A percentile compares a stretch with the other conserved stretches of the same genome.
phyloP scores from a whole-genome alignment of 1,140 invertebrate genomes.

The Conus betulinus region DNA sequence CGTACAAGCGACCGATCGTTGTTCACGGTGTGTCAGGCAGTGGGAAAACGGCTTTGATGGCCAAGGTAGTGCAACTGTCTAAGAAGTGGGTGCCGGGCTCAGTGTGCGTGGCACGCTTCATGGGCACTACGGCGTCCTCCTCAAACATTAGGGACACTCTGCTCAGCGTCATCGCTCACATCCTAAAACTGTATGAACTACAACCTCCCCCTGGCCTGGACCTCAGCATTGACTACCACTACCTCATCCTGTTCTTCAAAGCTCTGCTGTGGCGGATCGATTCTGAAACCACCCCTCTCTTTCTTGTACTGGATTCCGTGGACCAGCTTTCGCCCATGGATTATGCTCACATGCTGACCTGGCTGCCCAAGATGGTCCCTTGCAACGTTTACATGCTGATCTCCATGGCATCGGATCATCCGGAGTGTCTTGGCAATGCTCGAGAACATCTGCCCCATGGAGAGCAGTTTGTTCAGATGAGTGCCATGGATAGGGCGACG shows the following conservation, averaged over 20 bases:
- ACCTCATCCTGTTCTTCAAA: conserved; percentile 49
- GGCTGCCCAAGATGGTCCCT: conserved; percentile 67
- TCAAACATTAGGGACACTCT: conserved; percentile 52
- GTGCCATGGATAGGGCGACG: conserved; percentile 37
- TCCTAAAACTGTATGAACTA: conserved; percentile 45
- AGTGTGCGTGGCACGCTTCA: conserved; percentile 57
- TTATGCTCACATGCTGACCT: conserved; percentile 61
- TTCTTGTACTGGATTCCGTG: conserved; percentile 70
- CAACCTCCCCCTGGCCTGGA: conserved; percentile 42
- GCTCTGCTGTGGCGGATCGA: conserved; percentile 51
- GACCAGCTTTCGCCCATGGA: conserved; percentile 64
- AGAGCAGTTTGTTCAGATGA: conserved; percentile 52
- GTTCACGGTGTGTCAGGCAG: conserved; percentile 59
- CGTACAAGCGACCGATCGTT: conserved; percentile 52
- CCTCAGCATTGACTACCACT: conserved; percentile 50
- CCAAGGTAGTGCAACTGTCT: conserved; percentile 46
- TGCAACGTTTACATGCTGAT: conserved; percentile 82
- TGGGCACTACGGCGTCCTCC: conserved; percentile 56
- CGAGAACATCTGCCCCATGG: conserved; percentile 23
- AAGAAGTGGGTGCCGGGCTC: conserved; percentile 52
- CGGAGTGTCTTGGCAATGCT: conserved; percentile 45
- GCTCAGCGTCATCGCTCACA: conserved; percentile 50
- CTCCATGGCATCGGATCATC: conserved; percentile 62
- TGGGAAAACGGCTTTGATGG: conserved; percentile 65
- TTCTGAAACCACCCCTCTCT: conserved; percentile 44